Conservation (phyloP, 2,797 vertebrate species). For the Danio jaintianensis region DNA sequence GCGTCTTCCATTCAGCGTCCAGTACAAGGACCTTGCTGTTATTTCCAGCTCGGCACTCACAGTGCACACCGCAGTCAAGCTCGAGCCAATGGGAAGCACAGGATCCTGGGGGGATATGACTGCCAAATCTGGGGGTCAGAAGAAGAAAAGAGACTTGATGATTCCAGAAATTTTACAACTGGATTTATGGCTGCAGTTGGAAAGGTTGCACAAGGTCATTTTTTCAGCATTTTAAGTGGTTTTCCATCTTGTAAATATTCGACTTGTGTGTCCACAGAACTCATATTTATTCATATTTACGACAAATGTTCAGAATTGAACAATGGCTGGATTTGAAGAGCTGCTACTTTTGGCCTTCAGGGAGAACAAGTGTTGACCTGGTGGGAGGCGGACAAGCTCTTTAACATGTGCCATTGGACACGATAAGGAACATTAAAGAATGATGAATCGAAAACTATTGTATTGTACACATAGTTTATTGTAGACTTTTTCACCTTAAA, state of each 20-base stretch:
- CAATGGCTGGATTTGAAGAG: conserved; percentile 49
- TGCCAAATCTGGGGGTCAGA: conserved; percentile 80
- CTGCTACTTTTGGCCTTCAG: conserved; percentile 61
- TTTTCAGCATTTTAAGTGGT: conserved; percentile 70
- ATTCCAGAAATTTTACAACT: conserved; percentile 65
- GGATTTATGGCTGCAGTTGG: conserved; percentile 72
- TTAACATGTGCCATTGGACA: conserved; percentile 65
- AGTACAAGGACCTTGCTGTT: conserved; percentile 83
- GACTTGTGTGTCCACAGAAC: conserved; percentile 51
- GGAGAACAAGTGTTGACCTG: conserved; percentile 62
- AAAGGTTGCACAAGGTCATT: conserved; percentile 69
- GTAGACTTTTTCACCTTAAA: background rate
- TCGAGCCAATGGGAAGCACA: conserved; percentile 86
- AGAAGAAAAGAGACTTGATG: conserved; percentile 43
- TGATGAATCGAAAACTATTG: background rate
- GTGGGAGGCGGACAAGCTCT: conserved; percentile 67
- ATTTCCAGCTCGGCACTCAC: conserved; percentile 77
- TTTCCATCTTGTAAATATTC: conserved; percentile 66
- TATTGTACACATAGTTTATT: background rate
- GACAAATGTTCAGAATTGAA: conserved; percentile 53
- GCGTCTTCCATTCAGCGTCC: conserved; percentile 90
- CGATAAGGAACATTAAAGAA: conserved; percentile 23
- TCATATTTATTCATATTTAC: conserved; percentile 68
- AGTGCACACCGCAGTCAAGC: conserved; percentile 86
- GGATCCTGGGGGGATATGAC: conserved; percentile 91